Evolutionary conservation across 1,140 invertebrate species (phyloP).

Genomic region (Drosophila kanapiae): DNA sequence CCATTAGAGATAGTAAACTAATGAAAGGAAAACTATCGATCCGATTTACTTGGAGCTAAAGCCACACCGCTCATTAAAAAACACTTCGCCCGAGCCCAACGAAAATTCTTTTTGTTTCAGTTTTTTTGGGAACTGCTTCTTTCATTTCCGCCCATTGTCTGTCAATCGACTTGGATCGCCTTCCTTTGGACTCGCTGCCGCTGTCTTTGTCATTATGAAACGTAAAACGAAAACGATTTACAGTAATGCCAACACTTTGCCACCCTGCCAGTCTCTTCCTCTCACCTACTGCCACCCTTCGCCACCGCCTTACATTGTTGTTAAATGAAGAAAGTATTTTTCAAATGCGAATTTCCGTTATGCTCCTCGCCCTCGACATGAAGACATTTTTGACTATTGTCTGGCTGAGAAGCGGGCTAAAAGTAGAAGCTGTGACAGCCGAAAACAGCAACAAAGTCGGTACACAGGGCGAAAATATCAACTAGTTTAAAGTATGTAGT

Average conservation of each 20-base stretch:
- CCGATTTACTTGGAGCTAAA: conserved; percentile 8
- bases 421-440: conserved; percentile 46
- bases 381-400: conserved; percentile 84
- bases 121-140: conserved; percentile 24
- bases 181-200: conserved; percentile 24
- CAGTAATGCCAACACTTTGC: conserved; percentile 82
- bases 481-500: not conserved
- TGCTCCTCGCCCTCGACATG: conserved; percentile 77
- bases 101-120: conserved; percentile 13
- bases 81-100: conserved; percentile 10
- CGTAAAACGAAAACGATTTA: conserved; percentile 83
- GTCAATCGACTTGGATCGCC: conserved; percentile 48
- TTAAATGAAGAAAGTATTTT: conserved; percentile 84
- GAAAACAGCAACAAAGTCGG: conserved; percentile 74
- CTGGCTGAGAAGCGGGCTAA: conserved; percentile 46
- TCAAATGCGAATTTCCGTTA: conserved; percentile 83
- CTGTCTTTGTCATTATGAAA: conserved; percentile 77
- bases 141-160: conserved; percentile 64
- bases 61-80: conserved; percentile 35
- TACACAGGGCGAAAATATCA: conserved; percentile 1
- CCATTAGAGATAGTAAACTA: not conserved
- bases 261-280: conserved; percentile 46
- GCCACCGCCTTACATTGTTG: conserved; percentile 69
- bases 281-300: conserved; percentile 3
- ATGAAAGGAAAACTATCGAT: conserved; percentile 29